phyloP scores from a whole-genome alignment of 2,797 vertebrate species.

The Monodelphis domestica region DNA sequence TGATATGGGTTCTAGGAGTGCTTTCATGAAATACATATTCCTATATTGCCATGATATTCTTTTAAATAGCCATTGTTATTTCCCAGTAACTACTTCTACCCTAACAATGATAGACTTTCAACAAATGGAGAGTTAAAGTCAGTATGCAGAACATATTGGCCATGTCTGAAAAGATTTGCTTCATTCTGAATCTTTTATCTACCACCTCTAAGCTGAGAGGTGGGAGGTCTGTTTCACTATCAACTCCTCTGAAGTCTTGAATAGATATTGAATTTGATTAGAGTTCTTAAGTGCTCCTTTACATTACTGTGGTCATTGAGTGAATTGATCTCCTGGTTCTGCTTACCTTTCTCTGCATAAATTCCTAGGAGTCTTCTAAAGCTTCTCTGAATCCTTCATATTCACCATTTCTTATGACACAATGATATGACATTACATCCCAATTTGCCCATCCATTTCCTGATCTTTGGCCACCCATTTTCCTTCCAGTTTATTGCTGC shows the following conservation, averaged over 20 bases:
- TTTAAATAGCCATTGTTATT: background rate
- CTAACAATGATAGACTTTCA: background rate
- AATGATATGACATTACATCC: background rate
- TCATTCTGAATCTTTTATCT: background rate
- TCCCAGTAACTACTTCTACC: background rate
- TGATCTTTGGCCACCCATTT: background rate
- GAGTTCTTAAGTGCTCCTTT: background rate
- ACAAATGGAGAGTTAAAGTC: too few species aligned
- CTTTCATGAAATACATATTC: too few species aligned
- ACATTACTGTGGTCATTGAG: background rate
- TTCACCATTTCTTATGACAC: background rate
- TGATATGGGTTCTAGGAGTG: too few species aligned
- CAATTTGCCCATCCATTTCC: background rate
- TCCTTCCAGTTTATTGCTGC: background rate
- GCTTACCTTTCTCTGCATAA: background rate
- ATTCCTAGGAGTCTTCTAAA: background rate
- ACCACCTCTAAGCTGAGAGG: background rate
- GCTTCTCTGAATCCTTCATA: background rate
- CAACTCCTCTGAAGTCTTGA: background rate
- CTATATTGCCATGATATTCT: background rate
- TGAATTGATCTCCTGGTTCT: background rate
- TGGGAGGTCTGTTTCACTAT: background rate
- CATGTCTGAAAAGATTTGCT: background rate
- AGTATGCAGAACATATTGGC: background rate
- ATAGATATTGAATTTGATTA: background rate